Evolutionary conservation across 2,797 vertebrate species (phyloP).

Genomic region (Pogonophryne albipinna): DNA sequence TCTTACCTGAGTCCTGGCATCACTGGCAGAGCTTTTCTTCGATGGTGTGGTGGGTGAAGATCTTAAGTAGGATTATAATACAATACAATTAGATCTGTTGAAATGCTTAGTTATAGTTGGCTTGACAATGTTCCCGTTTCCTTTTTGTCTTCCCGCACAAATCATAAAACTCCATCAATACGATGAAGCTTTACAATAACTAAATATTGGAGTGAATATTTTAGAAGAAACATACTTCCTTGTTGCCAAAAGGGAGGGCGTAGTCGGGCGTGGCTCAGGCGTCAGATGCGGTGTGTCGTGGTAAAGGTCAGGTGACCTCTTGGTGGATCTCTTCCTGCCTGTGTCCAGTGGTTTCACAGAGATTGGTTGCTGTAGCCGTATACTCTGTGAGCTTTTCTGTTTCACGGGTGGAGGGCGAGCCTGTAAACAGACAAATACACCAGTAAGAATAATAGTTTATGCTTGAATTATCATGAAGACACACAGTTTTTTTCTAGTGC

Average conservation of each 20-base stretch:
- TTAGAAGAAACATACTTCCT: conserved; percentile 30
- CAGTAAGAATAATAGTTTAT: neutral
- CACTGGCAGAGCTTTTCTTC: conserved; percentile 50
- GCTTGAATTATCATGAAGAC: neutral
- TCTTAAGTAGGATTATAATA: conserved; percentile 33
- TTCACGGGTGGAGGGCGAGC: conserved; percentile 59
- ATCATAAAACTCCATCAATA: neutral
- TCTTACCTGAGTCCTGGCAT: conserved; percentile 63
- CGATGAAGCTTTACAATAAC: neutral
- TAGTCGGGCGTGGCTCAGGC: conserved; percentile 39
- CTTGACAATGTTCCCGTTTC: neutral
- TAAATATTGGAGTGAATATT: neutral
- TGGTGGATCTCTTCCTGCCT: conserved; percentile 52
- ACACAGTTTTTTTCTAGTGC: neutral
- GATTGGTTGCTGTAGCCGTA: conserved; percentile 1
- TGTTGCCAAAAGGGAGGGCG: neutral
- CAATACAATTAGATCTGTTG: neutral
- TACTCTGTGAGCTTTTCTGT: conserved; percentile 49
- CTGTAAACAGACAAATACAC: conserved; percentile 36
- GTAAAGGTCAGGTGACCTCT: conserved; percentile 46
- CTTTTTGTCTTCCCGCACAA: neutral
- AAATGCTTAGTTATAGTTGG: neutral
- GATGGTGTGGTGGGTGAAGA: conserved; percentile 26
- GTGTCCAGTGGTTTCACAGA: conserved; percentile 15
- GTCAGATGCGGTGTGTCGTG: conserved; percentile 29